phyloP scores from a whole-genome alignment of 2,113 vertebrate species.

The Acanthisitta chloris region DNA sequence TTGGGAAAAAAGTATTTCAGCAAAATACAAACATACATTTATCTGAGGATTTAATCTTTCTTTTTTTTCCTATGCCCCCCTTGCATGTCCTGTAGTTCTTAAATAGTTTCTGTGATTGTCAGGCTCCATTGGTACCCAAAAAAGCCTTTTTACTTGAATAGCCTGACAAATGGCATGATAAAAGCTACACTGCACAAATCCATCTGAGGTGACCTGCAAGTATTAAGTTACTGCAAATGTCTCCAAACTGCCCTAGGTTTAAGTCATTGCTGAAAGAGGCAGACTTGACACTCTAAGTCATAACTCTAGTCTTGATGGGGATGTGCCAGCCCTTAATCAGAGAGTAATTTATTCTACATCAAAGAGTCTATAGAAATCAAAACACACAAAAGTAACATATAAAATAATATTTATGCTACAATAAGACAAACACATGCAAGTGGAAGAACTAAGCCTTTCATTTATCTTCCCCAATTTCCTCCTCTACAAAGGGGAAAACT shows the following conservation, averaged over 20 bases:
- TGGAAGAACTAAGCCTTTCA: not conserved
- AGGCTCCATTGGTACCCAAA: not conserved
- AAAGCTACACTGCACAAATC: not conserved
- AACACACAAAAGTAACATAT: not conserved
- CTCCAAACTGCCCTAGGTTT: not conserved
- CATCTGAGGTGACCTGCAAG: not conserved
- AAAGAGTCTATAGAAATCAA: not conserved
- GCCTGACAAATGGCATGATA: not conserved
- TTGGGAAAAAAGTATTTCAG: not conserved
- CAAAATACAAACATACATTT: not conserved
- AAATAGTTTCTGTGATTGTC: not conserved
- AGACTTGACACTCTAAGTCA: not conserved
- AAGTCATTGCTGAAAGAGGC: not conserved
- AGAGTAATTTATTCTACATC: not conserved
- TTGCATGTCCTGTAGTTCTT: not conserved
- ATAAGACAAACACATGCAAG: not conserved
- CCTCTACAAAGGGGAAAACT: not conserved
- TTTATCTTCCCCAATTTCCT: not conserved
- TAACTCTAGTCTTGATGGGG: not conserved
- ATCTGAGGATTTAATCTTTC: not conserved
- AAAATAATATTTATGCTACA: not conserved
- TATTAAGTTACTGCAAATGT: not conserved
- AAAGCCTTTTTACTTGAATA: not conserved
- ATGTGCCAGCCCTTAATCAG: not conserved
- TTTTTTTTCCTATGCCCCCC: not conserved